These are phyloP conservation scores for Sebastes vulpes DNA, from an alignment of 2,797 vertebrate genomes.

Conservation along the genomic window DNA sequence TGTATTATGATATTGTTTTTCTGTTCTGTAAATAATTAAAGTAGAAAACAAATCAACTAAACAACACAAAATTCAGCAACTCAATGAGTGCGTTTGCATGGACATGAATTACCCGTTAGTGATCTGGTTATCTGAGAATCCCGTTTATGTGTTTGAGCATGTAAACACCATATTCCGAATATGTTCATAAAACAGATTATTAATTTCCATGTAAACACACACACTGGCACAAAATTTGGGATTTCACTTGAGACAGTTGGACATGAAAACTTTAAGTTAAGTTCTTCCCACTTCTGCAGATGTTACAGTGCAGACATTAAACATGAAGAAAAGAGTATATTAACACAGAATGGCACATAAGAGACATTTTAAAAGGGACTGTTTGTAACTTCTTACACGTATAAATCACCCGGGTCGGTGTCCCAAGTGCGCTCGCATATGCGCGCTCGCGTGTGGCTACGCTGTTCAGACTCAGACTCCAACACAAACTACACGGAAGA, in stretches of 20 bases:
- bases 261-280: not conserved
- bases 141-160: no score
- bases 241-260: not conserved
- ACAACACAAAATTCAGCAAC: not conserved
- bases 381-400: no score
- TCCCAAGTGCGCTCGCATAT: no score
- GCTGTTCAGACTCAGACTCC: no score
- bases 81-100: no score
- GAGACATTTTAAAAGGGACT: not conserved
- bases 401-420: no score
- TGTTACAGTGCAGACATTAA: not conserved
- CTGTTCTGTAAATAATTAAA: not conserved
- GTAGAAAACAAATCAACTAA: not conserved
- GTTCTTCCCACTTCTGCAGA: not conserved
- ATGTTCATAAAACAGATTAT: not conserved
- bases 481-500: no score
- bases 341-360: not conserved
- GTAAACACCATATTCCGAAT: no score
- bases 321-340: constrained; percentile 15
- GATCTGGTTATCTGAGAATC: not conserved
- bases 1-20: not conserved
- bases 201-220: not conserved
- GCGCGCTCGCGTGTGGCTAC: no score
- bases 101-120: no score
- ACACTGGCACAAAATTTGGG: not conserved